Conservation (phyloP, 2,113 vertebrate species). For the Jaculus jaculus region DNA sequence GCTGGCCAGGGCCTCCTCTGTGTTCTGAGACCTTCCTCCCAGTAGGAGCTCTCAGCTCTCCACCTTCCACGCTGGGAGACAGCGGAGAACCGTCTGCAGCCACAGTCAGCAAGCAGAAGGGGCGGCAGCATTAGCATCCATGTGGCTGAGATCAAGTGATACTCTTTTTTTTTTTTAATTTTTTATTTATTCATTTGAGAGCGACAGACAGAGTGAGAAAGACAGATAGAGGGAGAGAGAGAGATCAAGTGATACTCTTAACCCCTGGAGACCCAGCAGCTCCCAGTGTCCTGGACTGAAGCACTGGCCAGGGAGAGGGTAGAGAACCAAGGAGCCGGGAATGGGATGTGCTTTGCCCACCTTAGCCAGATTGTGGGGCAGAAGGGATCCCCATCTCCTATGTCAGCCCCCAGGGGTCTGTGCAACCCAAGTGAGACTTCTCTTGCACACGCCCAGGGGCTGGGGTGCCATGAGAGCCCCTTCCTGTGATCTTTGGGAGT, state of each 20-base stretch:
- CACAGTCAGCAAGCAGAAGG: neutral
- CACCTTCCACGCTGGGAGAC: neutral
- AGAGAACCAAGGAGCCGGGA: neutral
- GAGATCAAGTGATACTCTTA: neutral
- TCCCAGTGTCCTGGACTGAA: neutral
- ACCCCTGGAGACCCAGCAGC: neutral
- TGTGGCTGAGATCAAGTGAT: no score
- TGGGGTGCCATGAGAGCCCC: no score
- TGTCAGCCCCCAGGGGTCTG: no score
- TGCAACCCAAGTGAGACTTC: neutral
- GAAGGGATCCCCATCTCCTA: neutral
- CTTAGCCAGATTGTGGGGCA: neutral
- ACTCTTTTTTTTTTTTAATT: no score
- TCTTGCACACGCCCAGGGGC: no score
- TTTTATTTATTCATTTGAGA: no score
- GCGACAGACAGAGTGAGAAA: no score
- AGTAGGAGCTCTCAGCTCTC: fast-evolving
- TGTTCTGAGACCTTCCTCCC: neutral
- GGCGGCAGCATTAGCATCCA: no score
- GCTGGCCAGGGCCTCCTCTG: neutral
- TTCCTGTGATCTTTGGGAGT: neutral
- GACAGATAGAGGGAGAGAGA: no score
- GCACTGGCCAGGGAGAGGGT: neutral
- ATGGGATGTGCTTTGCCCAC: neutral
- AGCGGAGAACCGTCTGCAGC: neutral